phyloP scores from a whole-genome alignment of 2,888 invertebrate genomes.

The Hipparchia sbordonii region DNA sequence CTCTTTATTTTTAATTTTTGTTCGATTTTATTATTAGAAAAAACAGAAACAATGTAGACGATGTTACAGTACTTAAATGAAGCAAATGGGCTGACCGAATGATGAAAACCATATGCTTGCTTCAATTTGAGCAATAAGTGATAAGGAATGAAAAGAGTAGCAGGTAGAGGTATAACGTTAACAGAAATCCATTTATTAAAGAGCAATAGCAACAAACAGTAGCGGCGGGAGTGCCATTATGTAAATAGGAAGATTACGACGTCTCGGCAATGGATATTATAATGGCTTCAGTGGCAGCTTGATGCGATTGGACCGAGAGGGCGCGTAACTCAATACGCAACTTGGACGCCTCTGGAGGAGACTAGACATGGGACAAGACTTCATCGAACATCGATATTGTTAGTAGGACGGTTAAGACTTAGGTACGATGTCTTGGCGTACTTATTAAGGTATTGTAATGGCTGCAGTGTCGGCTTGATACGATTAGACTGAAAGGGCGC shows the following conservation, averaged over 20 bases:
- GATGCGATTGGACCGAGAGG: constrained; percentile 70
- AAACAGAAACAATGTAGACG: too few species aligned
- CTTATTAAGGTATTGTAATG: constrained; percentile 49
- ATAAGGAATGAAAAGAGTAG: constrained; percentile 8
- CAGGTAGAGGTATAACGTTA: constrained; percentile 9
- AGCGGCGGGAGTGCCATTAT: constrained; percentile 58
- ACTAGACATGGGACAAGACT: constrained; percentile 3
- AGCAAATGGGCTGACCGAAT: too few species aligned
- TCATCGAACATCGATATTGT: constrained; percentile 14
- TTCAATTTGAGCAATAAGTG: too few species aligned
- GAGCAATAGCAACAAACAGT: constrained; percentile 32
- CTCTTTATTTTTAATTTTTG: too few species aligned
- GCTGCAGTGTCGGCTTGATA: constrained; percentile 56
- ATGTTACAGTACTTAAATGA: too few species aligned
- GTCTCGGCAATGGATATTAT: constrained; percentile 66
- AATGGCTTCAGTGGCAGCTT: constrained; percentile 57
- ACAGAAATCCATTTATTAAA: constrained; percentile 36
- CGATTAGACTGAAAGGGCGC: constrained; percentile 68
- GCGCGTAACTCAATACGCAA: constrained; percentile 78
- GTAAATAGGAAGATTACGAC: constrained; percentile 71
- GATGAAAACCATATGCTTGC: too few species aligned
- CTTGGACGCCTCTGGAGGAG: constrained; percentile 66
- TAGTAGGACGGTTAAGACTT: constrained; percentile 59
- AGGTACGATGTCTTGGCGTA: background rate
- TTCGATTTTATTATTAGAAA: too few species aligned